phyloP scores from a whole-genome alignment of 2,797 vertebrate species.

The Parauchenoglanis punctatus region DNA sequence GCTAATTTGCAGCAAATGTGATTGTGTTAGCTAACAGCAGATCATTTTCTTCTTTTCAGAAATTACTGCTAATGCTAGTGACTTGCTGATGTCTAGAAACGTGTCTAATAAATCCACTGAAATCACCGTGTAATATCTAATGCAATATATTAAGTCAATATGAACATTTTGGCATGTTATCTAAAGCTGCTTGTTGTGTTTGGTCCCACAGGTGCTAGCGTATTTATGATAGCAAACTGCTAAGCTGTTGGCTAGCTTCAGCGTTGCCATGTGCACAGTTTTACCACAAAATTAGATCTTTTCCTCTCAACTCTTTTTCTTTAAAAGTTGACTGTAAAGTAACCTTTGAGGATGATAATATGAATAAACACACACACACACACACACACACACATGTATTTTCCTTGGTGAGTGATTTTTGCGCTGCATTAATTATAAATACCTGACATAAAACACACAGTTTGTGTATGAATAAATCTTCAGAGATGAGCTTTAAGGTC shows the following conservation, averaged over 20 bases:
- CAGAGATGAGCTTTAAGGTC: background rate
- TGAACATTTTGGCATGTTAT: background rate
- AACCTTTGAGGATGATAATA: background rate
- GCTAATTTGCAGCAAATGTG: background rate
- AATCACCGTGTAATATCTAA: background rate
- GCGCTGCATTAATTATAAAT: background rate
- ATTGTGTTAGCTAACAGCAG: background rate
- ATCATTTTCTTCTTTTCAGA: background rate
- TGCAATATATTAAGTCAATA: background rate
- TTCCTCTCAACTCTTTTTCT: background rate
- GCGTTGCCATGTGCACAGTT: background rate
- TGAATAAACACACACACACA: background rate
- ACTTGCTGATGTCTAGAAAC: background rate
- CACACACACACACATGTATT: background rate
- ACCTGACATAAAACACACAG: no score
- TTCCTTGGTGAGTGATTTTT: background rate
- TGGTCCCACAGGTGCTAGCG: background rate
- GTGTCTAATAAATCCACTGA: background rate
- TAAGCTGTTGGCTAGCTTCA: background rate
- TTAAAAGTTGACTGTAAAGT: background rate
- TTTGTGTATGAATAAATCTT: slow-evolving; percentile 12
- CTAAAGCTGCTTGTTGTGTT: background rate
- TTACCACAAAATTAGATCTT: background rate
- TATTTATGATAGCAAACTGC: background rate
- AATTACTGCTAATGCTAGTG: background rate